Percentiles rank a stretch among this genome's conserved stretches.
Conservation (phyloP, 2,888 invertebrate species). For the Clunio marinus region DNA sequence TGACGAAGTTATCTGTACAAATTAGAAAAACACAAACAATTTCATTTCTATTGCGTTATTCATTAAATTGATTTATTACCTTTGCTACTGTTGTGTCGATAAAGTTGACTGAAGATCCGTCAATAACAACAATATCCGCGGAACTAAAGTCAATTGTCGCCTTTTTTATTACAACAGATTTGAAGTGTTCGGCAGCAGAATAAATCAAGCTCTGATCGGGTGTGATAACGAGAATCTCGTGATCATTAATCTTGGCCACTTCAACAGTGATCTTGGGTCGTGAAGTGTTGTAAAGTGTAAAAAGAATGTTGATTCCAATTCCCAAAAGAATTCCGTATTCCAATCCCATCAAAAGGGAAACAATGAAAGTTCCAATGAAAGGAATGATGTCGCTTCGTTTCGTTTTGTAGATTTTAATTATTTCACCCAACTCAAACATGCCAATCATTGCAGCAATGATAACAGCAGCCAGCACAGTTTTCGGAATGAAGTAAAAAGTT, state of each 20-base stretch:
- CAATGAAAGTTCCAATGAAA: conserved; percentile 72
- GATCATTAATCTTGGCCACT: conserved; percentile 45
- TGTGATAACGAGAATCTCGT: conserved; percentile 57
- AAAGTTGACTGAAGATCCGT: conserved; percentile 60
- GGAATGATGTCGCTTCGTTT: conserved; percentile 66
- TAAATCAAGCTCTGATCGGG: conserved; percentile 70
- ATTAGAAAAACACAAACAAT: conserved; percentile 26
- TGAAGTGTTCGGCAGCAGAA: conserved; percentile 75
- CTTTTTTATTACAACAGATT: conserved; percentile 64
- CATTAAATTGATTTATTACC: conserved; percentile 53
- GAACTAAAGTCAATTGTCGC: conserved; percentile 56
- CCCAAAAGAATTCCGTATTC: conserved; percentile 86
- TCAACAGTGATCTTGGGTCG: conserved; percentile 54
- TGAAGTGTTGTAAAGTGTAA: conserved; percentile 78
- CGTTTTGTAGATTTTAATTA: background rate
- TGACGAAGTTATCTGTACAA: conserved; percentile 54
- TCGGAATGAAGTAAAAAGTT: conserved; percentile 80
- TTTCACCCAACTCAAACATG: conserved; percentile 60
- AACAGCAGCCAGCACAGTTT: conserved; percentile 78
- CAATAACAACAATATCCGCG: conserved; percentile 64
- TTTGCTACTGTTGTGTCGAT: conserved; percentile 61
- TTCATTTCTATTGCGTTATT: background rate
- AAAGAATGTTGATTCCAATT: conserved; percentile 71
- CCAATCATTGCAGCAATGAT: conserved; percentile 86
- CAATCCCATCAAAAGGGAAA: conserved; percentile 74